These are phyloP conservation scores for Ochropleura plecta DNA, from an alignment of 2,888 invertebrate species.

Conservation along the genomic window DNA sequence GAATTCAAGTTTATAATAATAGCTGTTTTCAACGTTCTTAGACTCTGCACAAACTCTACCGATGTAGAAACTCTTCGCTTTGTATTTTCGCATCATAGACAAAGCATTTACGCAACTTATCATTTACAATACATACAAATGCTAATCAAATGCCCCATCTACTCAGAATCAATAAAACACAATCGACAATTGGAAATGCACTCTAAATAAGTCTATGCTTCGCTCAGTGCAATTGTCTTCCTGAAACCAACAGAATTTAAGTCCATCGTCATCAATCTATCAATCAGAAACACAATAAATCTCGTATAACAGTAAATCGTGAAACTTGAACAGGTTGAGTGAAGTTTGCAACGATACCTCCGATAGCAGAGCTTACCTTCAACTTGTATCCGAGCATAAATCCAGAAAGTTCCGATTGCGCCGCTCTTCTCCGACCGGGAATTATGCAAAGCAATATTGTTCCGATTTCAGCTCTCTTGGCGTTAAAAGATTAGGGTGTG, in stretches of 20 bases:
- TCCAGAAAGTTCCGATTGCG: constrained; percentile 57
- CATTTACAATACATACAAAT: background rate
- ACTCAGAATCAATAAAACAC: background rate
- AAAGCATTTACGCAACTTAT: background rate
- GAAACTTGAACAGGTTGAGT: constrained; percentile 40
- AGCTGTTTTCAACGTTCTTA: background rate
- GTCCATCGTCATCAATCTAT: constrained; percentile 34
- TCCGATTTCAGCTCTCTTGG: constrained; percentile 12
- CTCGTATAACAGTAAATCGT: constrained; percentile 29
- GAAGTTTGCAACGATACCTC: constrained; percentile 61
- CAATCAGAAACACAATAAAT: constrained; percentile 52
- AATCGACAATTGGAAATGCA: background rate
- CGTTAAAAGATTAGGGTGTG: constrained; percentile 18
- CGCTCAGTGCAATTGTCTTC: background rate
- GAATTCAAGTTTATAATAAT: background rate
- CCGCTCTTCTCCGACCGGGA: constrained; percentile 16
- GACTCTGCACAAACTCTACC: background rate
- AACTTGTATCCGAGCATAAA: constrained; percentile 63
- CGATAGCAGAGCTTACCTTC: constrained; percentile 47
- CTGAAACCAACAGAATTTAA: background rate
- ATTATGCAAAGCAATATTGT: constrained; percentile 46
- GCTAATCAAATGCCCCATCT: background rate
- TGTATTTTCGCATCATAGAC: background rate
- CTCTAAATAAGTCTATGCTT: background rate
- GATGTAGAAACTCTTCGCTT: too few relatives aligned